phyloP scores from a whole-genome alignment of 2,888 invertebrate genomes.

The Acanthoscelides obtectus region DNA sequence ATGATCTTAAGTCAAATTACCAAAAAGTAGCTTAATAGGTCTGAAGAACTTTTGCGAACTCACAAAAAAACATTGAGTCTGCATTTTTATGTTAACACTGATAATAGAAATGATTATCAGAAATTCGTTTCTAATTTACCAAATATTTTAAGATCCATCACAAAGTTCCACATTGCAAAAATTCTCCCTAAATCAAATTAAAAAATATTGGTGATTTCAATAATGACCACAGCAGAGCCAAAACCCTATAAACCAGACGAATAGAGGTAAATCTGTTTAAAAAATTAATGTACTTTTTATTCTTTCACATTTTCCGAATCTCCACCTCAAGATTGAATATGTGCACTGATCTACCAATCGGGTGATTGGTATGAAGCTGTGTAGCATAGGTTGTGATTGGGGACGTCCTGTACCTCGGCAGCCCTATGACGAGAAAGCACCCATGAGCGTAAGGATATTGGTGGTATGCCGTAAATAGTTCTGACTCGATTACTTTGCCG shows the following conservation, averaged over 20 bases:
- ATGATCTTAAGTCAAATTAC: too few species aligned
- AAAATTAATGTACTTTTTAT: conserved; percentile 29
- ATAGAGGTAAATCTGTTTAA: conserved; percentile 12
- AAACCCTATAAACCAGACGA: conserved; percentile 1
- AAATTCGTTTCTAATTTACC: too few species aligned
- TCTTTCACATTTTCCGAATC: conserved; percentile 23
- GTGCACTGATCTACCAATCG: conserved; percentile 40
- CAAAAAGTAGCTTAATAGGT: too few species aligned
- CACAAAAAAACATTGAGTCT: too few species aligned
- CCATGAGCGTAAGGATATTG: conserved; percentile 38
- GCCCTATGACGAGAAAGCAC: conserved; percentile 49
- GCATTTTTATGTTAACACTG: too few species aligned
- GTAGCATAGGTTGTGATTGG: conserved; percentile 30
- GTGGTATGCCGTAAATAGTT: background rate
- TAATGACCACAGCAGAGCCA: background rate
- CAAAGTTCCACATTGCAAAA: background rate
- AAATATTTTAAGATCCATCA: too few species aligned
- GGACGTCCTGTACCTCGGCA: conserved; percentile 43
- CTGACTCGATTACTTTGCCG: conserved; percentile 13
- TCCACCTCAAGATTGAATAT: conserved; percentile 35
- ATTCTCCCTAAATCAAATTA: background rate
- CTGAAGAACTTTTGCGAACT: too few species aligned
- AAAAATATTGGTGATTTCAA: background rate
- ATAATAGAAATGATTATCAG: too few species aligned
- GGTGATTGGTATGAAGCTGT: conserved; percentile 40